Conservation (phyloP, 1,140 invertebrate species). For the Eueides isabella region DNA sequence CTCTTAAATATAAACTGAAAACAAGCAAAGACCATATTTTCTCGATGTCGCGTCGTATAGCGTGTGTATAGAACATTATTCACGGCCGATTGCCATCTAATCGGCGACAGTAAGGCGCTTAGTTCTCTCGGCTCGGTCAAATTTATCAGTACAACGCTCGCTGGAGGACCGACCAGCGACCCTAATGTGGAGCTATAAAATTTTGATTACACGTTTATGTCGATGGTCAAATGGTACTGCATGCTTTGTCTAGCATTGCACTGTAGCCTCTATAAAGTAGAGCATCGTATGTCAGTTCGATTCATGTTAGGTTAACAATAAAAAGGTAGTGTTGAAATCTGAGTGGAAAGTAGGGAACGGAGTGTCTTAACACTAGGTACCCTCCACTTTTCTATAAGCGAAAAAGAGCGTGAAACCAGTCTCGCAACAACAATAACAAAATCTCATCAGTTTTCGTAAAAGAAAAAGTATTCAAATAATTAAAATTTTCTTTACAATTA, state of each 20-base stretch:
- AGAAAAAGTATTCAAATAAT: not conserved
- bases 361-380: too few relatives aligned
- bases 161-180: constrained; percentile 20
- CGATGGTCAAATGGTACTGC: not conserved
- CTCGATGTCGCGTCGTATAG: not conserved
- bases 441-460: too few relatives aligned
- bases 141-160: constrained; percentile 22
- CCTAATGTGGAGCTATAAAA: not conserved
- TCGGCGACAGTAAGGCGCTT: constrained; percentile 31
- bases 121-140: constrained; percentile 11
- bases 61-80: constrained; percentile 33
- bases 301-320: too few relatives aligned
- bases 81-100: constrained; percentile 36
- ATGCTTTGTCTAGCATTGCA: not conserved
- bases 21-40: not conserved
- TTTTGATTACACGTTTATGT: not conserved
- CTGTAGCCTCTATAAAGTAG: not conserved
- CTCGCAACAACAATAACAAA: too few relatives aligned
- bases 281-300: too few relatives aligned
- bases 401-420: too few relatives aligned
- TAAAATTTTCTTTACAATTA: not conserved
- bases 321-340: too few relatives aligned
- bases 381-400: too few relatives aligned
- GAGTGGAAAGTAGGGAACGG: too few relatives aligned
- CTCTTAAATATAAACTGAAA: not conserved